Evolutionary conservation across 2,888 invertebrate genomes (phyloP), one percentile per base, ranked within the genome.

Genomic region (Spilosoma lubricipeda): DNA sequence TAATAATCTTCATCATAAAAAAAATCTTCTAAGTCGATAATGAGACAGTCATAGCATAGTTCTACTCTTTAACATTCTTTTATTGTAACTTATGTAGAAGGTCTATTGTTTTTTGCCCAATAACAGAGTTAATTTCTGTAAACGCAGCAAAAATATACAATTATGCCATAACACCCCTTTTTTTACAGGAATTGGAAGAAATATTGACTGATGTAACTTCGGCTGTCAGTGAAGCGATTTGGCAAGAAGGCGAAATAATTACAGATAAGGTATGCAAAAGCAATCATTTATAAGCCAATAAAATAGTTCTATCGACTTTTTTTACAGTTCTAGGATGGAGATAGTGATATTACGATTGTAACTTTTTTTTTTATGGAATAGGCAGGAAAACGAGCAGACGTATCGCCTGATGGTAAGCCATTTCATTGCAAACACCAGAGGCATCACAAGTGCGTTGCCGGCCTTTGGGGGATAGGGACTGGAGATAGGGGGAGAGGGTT

Each of bases 161-260:
- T 63, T 4, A 18, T 30, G 13, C 1, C 11, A 18, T 52, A 52
- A 52, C 0, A 52, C 2, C 8, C 0, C 23, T 67, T 33, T 80
- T 75, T 36, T 80, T 80, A 81, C 97, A 99, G 97, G 99, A 99
- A 95, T 96, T 99, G 89, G 98, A 99, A 94, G 99, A 99, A 91
- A 98, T 99, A 89, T 98, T 99, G 95, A 97, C 97, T 82, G 99
- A 99, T 90, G 97, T 99, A 78, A 98, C 98, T 92, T 96, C 97
- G 86, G 98, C 98, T 77, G 97, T 99, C 85, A 97, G 98, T 86
- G 98, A 99, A 82, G 98, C 99, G 39, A 97, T 99, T 88, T 97
- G 98, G 86, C 98, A 98, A 91, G 98, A 98, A 85, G 98, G 98
- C 75, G 97, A 98, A 94, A 97, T 98, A 83, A 97, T 99, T 87